Base-by-base conservation (phyloP, 2,888 invertebrate species). In the Pandemis corylana region DNA sequence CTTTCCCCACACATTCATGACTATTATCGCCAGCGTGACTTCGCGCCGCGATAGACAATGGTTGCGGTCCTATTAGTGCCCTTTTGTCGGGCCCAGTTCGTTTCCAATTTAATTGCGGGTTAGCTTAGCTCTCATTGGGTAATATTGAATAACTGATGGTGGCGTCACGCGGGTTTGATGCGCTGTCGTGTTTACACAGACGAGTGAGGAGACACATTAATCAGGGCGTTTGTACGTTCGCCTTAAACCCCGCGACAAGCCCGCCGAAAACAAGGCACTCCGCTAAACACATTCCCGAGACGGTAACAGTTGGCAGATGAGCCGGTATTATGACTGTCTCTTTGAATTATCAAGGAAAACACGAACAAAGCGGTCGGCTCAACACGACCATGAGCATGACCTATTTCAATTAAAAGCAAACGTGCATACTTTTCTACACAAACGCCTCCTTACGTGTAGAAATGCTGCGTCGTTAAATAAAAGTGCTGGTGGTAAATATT, bases 1-100 rank as follows among this genome's bases (percentile, higher is more conserved):
- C 87, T 88, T 88, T 82, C 78, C 74, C 78, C 83, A 85, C 83
- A 88, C 80, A 84, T 85, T 84, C 87, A 84, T 82, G 82, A 85
- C 85, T 84, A 85, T 85, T 85, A 78, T 79, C 77, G 71, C 72
- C 79, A 75, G 78, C 80, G 79, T 79, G 79, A 75, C 72, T 72
- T 51, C 68, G 36, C 77, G 75, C 53, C 77, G 75, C 53, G 65
- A 65, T 70, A 75, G 75, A 75, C 75, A 75, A 75, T 75, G 75
- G 66, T 41, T 56, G 70, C 42, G 56, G 67, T 44, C 66, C 70
- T 44, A 75, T 75, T 75, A 75, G 28, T 20, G 20, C 62, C 67
- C 70, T 67, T 66, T 75, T 71, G 71, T 75, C 7, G 61, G 20
- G 44, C 53, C 59, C 51, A 62, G 67, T 56, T 71, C 51, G 56